Base-by-base conservation (phyloP, 2,797 vertebrate genomes). In the Danio choprae region DNA sequence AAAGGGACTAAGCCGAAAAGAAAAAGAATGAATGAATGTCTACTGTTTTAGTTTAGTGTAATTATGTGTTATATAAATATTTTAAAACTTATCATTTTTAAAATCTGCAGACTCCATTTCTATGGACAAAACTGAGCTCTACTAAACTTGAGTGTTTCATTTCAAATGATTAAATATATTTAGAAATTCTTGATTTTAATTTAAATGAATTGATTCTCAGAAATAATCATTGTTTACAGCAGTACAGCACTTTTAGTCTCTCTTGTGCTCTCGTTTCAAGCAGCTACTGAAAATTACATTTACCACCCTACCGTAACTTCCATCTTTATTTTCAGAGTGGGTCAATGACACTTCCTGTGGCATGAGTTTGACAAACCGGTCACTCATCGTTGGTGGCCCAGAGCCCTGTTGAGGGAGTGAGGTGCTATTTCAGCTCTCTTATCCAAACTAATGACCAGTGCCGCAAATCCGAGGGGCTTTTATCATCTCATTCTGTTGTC, bases 401-500 rank as follows among this genome's bases (percentile, higher is more conserved):
- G 1, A 84, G 79, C 87, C 77, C n/a, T 60, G 7, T 74, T 70
- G 81, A 81, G 84, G 83, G 79, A 85, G 44, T 12, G 20, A 50
- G 56, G 22, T 48, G 36, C 18, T 83, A 82, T 84, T 81, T 88
- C 68, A 62, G 75, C 86, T 18, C 69, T 86, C 87, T 88, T 76
- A 83, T 87, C 86, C 88, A 72, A 83, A 85, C 87, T 92, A 90
- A 91, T 92, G 89, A 91, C 89, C 87, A 86, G 84, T 82, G 74
- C 74, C 82, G 80, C 81, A 86, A 90, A 91, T 92, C 87, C 74
- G 89, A 92, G 93, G 87, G 88, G 72, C 84, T 88, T 89, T 91
- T 88, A 91, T 92, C 87, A 84, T 91, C 83, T 88, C 84, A 84
- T 90, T 90, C 84, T 90, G 84, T 79, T 69, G 20, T 50, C 80